Base-by-base conservation (phyloP, 2,888 invertebrate species). In the Tinea semifulvella region DNA sequence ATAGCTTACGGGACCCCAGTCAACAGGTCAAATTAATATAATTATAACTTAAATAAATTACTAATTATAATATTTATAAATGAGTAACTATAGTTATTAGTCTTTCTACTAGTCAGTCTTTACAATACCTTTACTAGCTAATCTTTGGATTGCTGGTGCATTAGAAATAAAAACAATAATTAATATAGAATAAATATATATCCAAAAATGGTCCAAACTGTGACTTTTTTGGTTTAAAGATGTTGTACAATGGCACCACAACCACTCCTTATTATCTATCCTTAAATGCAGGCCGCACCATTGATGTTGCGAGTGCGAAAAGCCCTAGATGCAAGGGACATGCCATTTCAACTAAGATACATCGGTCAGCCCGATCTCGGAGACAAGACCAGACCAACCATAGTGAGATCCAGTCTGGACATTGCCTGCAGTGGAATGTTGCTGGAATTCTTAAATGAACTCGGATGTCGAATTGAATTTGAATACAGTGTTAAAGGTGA, bases 331-430 rank as follows among this genome's bases (percentile, higher is more conserved):
- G 87, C 91, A 11, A 87, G 88, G 43, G 91, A 93, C 49, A 90
- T 91, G 71, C 92, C 93, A 0, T 95, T 90, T 83, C 96, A 97
- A 65, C 76, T 98, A 43, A 83, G 96, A 2, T 98, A 97, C 61
- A 89, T 96, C 50, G 96, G 97, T 1, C 92, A 94, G 60, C 92
- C 94, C 13, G 96, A 96, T 66, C 70, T 94, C 1, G 95, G 42
- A 16, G 94, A 94, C 63, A 94, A 94, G 65, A 90, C 87, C 45
- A 81, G 95, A 5, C 94, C 95, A 0, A 96, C 97, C 0, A 86
- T 97, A 14, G 92, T 97, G 2, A 82, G 97, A 25, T 96, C 91
- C 22, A 95, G 95, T 60, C 89, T 97, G 46, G 97, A 98, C 63
- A 93, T 96, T 52, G 94, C 94, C 0, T 94, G 94, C 50, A 95